Conservation (phyloP, 1,140 invertebrate species). For the Formica exsecta region DNA sequence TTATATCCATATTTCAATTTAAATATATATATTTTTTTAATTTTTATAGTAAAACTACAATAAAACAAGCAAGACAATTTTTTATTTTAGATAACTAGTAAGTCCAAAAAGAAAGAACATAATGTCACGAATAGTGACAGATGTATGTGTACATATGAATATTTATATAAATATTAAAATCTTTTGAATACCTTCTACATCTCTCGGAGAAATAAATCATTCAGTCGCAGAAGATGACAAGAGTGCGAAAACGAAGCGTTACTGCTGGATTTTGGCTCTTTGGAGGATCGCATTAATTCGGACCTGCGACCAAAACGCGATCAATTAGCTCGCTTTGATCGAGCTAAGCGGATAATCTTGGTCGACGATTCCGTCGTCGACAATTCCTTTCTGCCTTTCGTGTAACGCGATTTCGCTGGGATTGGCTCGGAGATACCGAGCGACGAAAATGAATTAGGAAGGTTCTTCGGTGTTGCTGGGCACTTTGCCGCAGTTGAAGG, state of each 20-base stretch:
- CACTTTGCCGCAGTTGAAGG: conserved; percentile 39
- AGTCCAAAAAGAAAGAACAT: not conserved
- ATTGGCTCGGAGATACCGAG: conserved; percentile 58
- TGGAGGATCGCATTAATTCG: conserved; percentile 41
- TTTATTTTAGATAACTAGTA: too few relatives aligned
- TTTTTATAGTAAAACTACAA: not conserved
- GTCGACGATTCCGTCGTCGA: conserved; percentile 53
- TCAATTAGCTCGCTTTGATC: conserved; percentile 70
- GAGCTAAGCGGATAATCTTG: conserved; percentile 70
- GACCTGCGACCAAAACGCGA: conserved; percentile 59
- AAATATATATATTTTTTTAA: not conserved
- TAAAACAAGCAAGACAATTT: not conserved
- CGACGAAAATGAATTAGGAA: conserved; percentile 70
- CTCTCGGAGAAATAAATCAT: conserved; percentile 23
- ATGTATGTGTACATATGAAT: not conserved
- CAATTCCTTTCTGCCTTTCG: conserved; percentile 65
- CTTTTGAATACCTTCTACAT: not conserved
- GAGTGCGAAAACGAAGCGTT: conserved; percentile 18
- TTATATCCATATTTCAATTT: not conserved
- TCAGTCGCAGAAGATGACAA: not conserved
- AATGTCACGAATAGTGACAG: not conserved
- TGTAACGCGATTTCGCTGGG: conserved; percentile 58
- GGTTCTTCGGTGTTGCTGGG: conserved; percentile 25
- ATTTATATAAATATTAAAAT: conserved; percentile 20
- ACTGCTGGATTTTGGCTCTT: conserved; percentile 21